These are phyloP conservation scores for Parapristionchus giblindavisi DNA, from an alignment of 2,888 invertebrate genomes.

Conservation along the genomic window DNA sequence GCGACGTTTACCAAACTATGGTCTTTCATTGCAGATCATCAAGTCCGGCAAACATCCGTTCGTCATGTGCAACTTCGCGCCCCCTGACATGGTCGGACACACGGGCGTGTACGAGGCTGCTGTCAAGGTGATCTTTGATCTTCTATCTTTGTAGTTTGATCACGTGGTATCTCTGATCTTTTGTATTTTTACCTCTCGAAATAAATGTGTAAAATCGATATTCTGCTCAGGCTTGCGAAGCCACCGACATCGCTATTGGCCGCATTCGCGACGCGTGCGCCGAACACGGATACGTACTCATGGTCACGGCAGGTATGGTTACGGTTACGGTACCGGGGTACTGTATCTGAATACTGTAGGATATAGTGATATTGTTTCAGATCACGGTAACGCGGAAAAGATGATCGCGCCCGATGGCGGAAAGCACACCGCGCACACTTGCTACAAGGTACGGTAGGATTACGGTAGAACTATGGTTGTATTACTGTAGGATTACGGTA, in stretches of 20 bases:
- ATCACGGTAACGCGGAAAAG: constrained; percentile 72
- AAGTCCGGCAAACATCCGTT: constrained; percentile 70
- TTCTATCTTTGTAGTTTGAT: background rate
- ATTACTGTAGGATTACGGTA: background rate
- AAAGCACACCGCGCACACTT: constrained; percentile 72
- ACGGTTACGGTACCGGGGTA: background rate
- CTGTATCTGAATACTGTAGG: background rate
- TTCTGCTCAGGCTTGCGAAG: constrained; percentile 53
- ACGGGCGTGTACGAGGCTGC: constrained; percentile 71
- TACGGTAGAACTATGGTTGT: no score
- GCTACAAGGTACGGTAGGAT: constrained; percentile 67
- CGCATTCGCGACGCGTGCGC: constrained; percentile 70
- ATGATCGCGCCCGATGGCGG: constrained; percentile 71
- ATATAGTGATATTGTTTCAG: constrained; percentile 44
- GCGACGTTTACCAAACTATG: no score
- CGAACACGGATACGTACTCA: constrained; percentile 55
- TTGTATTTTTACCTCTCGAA: background rate
- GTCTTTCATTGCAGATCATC: constrained; percentile 70
- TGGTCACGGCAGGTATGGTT: constrained; percentile 60
- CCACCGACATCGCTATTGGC: constrained; percentile 70
- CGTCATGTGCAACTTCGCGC: constrained; percentile 73
- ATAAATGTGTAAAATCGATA: background rate
- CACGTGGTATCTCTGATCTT: background rate
- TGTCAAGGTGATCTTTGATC: constrained; percentile 61
- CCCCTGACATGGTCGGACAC: constrained; percentile 73